phyloP scores from a whole-genome alignment of 2,113 vertebrate genomes.

The Stegostoma tigrinum region DNA sequence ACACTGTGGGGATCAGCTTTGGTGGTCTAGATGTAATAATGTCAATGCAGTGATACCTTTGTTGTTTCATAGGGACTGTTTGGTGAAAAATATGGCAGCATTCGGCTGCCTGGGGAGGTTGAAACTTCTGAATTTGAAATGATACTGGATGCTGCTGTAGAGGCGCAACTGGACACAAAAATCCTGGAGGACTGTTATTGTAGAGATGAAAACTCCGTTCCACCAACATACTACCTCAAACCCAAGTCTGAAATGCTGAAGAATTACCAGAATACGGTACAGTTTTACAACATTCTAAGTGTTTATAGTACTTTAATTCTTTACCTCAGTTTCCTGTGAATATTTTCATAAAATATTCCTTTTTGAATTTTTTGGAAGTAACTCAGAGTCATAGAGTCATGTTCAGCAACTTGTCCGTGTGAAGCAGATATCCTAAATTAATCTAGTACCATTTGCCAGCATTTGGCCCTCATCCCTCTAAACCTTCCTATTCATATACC shows the following conservation, averaged over 20 bases:
- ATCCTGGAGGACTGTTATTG: constrained; percentile 96
- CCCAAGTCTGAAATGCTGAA: constrained; percentile 83
- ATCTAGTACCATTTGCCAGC: too few relatives aligned
- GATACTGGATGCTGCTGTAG: constrained; percentile 89
- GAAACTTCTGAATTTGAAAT: constrained; percentile 96
- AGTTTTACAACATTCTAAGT: constrained; percentile 34
- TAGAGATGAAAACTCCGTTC: constrained; percentile 92
- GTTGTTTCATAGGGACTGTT: constrained; percentile 74
- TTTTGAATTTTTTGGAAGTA: background rate
- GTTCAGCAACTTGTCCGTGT: too few relatives aligned
- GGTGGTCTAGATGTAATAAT: background rate
- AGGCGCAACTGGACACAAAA: constrained; percentile 85
- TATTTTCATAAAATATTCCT: background rate
- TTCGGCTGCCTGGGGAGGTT: constrained; percentile 89
- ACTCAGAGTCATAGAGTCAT: background rate
- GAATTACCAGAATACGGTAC: constrained; percentile 76
- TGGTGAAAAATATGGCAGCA: constrained; percentile 94
- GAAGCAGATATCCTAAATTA: too few relatives aligned
- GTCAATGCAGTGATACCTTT: constrained; percentile 38
- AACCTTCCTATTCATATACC: too few relatives aligned
- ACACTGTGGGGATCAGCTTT: background rate
- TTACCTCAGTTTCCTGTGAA: background rate
- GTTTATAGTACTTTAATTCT: background rate
- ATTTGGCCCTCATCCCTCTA: too few relatives aligned
- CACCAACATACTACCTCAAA: constrained; percentile 95